Base-by-base conservation (phyloP, 2,888 invertebrate species). In the Formica aserva region DNA sequence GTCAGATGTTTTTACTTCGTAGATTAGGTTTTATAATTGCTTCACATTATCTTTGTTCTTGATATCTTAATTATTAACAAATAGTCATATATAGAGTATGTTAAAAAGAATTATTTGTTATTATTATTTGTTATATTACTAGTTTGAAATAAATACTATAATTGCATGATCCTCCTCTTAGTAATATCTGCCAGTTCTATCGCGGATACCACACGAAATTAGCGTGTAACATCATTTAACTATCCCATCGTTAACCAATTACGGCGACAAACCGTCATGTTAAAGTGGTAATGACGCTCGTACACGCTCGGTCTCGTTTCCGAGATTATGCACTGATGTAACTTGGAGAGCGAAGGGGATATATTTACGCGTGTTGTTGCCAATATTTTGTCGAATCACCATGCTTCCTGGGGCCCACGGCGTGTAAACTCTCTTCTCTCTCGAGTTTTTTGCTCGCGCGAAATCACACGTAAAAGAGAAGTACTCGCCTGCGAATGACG, bases 391-490 rank as follows among this genome's bases (percentile, higher is more conserved):
- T 63, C 57, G 41, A 78, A 75, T 82, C 60, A 69, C 32, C 18
- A 15, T 55, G 63, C 63, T 74, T 71, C 55, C 45, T 26, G 71
- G n/a, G 32, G 41, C 52, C 55, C 26, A n/a, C 72, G 29, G 29
- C 45, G 41, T 60, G 57, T 60, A n/a, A 78, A 78, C 32, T 78
- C 66, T 77, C 35, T 8, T 41, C 63, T 45, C 63, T 45, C 81
- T 29, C 57, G 18, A 35, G 22, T 77, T 80, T 83, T 75, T 62
- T 77, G 38, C 29, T 38, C 45, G 35, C 55, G 80, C 48, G 55
- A 80, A 82, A 84, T 83, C 83, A 78, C 83, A 83, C 83, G 86
- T 52, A 82, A 81, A 83, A 74, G 78, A 62, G 63, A 74, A 38
- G 22, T 35, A 38, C 18, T 32, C 48, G 78, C 35, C 82, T 85